These are phyloP conservation scores for Lepetodrilus schrolli DNA, from an alignment of 2,888 invertebrate genomes.

Conservation along the genomic window DNA sequence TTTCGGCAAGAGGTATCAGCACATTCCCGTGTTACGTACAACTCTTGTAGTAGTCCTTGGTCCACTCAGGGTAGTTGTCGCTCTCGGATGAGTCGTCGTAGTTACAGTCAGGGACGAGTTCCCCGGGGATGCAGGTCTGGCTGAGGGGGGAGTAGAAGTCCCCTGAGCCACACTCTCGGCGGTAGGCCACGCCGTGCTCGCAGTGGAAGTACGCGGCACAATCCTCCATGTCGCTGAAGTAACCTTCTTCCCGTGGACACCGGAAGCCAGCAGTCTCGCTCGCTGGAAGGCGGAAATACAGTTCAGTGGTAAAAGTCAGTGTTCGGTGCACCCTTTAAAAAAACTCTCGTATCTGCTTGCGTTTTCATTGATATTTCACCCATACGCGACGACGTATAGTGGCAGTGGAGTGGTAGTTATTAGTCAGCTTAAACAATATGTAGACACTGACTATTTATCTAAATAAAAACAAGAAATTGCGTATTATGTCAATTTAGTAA, in stretches of 20 bases:
- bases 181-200: conserved; percentile 30
- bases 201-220: conserved; percentile 40
- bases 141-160: conserved; percentile 37
- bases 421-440: too few species aligned
- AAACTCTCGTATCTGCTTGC: too few species aligned
- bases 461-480: not conserved
- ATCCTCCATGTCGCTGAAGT: conserved; percentile 33
- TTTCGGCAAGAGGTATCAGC: too few species aligned
- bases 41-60: conserved; percentile 22
- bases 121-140: conserved; percentile 37
- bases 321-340: too few species aligned
- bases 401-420: too few species aligned
- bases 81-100: conserved; percentile 5
- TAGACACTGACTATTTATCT: too few species aligned
- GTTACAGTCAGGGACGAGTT: conserved; percentile 33
- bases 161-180: conserved; percentile 36
- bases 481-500: too few species aligned
- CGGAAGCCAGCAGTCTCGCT: not conserved
- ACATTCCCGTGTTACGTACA: too few species aligned
- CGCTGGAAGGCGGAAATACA: not conserved
- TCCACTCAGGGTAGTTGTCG: conserved; percentile 1
- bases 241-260: conserved; percentile 37
- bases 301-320: too few species aligned
- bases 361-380: too few species aligned
- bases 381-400: too few species aligned